Evolutionary conservation across 2,888 invertebrate genomes (phyloP).

Genomic region (Eledone cirrhosa): DNA sequence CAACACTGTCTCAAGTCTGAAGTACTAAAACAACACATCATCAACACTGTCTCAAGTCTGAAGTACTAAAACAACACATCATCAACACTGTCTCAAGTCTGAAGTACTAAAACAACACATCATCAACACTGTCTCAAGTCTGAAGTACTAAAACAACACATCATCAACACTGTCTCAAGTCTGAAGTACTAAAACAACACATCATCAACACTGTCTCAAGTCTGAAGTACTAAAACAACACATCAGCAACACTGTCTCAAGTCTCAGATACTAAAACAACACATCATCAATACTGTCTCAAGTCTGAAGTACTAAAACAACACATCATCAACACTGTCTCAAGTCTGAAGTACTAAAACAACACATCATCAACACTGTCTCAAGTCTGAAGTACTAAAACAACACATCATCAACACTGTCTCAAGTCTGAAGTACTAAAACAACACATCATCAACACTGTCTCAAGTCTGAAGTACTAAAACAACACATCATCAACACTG

Average conservation of each 20-base stretch:
- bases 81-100: slow-evolving; percentile 77
- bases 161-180: slow-evolving; percentile 78
- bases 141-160: background rate
- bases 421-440: background rate
- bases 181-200: background rate
- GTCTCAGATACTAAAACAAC: background rate
- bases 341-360: background rate
- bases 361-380: slow-evolving; percentile 82
- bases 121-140: slow-evolving; percentile 77
- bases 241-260: slow-evolving; percentile 80
- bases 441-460: slow-evolving; percentile 79
- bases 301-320: background rate
- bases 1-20: slow-evolving; percentile 74
- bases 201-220: slow-evolving; percentile 79
- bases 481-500: slow-evolving; percentile 76
- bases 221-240: background rate
- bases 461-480: slow-evolving; percentile 61
- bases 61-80: slow-evolving; percentile 60
- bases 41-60: slow-evolving; percentile 76
- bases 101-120: slow-evolving; percentile 47
- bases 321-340: slow-evolving; percentile 82
- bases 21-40: slow-evolving; percentile 62
- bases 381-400: background rate
- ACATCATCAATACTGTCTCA: slow-evolving; percentile 81
- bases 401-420: slow-evolving; percentile 82